A percentile compares a stretch with the other conserved stretches of the same genome.
Evolutionary conservation across 2,797 vertebrate species (phyloP).

Genomic region (Argyrosomus regius): DNA sequence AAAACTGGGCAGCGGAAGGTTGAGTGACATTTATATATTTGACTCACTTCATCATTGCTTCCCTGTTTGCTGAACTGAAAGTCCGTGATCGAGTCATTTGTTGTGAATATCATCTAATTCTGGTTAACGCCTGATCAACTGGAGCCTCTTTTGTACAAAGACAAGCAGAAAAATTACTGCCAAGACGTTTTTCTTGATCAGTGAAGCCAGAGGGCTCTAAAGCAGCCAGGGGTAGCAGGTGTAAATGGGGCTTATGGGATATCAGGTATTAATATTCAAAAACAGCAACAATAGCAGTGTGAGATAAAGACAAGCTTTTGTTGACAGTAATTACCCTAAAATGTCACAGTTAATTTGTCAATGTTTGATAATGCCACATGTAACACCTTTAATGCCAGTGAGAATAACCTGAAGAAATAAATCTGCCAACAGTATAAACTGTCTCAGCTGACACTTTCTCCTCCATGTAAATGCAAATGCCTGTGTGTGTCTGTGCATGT

Average conservation of each 20-base stretch:
- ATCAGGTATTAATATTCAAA: constrained; percentile 35
- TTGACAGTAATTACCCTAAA: constrained; percentile 46
- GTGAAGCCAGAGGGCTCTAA: constrained; percentile 7
- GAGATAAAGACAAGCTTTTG: constrained; percentile 37
- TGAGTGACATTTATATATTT: constrained; percentile 19
- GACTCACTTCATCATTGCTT: background rate
- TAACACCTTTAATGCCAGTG: constrained; percentile 29
- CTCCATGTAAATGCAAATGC: constrained; percentile 27
- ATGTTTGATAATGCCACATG: constrained; percentile 17
- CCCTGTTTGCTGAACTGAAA: background rate
- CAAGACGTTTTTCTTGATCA: constrained; percentile 24
- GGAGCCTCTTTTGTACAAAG: background rate
- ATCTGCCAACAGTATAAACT: constrained; percentile 3
- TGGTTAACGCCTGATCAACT: background rate
- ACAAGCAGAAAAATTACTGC: background rate
- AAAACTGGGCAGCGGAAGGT: background rate
- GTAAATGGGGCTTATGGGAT: constrained; percentile 25
- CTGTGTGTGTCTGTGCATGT: constrained; percentile 8
- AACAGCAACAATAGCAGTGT: constrained; percentile 24
- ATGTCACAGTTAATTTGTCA: constrained; percentile 39
- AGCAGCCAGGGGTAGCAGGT: constrained; percentile 17
- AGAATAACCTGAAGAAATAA: constrained; percentile 20
- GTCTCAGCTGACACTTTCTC: constrained; percentile 17
- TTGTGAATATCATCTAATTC: background rate
- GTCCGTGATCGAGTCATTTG: background rate